A percentile compares a stretch with the other conserved stretches of the same genome.
phyloP scores from a whole-genome alignment of 2,113 vertebrate species.

The Atrichornis clamosus region DNA sequence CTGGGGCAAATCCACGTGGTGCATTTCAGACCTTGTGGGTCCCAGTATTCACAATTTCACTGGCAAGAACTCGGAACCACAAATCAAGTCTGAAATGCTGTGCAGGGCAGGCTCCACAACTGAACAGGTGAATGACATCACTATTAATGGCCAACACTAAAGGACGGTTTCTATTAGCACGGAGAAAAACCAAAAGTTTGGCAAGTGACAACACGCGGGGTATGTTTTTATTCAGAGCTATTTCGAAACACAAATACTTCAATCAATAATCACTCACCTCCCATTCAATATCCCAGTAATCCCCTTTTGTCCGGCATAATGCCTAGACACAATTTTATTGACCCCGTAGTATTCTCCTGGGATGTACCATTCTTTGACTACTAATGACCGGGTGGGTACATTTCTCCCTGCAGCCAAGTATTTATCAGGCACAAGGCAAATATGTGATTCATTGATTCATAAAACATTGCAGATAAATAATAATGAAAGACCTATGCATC shows the following conservation, averaged over 20 bases:
- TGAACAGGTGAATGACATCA: background rate
- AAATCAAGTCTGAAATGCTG: background rate
- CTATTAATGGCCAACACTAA: background rate
- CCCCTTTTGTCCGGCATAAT: constrained; percentile 43
- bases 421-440: constrained; percentile 51
- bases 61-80: background rate
- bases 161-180: background rate
- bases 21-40: background rate
- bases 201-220: background rate
- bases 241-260: constrained; percentile 42
- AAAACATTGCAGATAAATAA: constrained; percentile 52
- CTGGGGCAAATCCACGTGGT: rapidly evolving
- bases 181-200: background rate
- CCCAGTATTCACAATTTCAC: background rate
- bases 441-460: constrained; percentile 44
- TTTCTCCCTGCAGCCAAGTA: constrained; percentile 23
- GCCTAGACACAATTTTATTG: constrained; percentile 42
- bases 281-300: constrained; percentile 47
- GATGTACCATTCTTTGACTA: constrained; percentile 20
- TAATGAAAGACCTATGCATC: constrained; percentile 41
- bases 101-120: background rate
- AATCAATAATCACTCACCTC: constrained; percentile 22
- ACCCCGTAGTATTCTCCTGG: constrained; percentile 35
- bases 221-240: constrained; percentile 8
- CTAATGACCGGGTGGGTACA: background rate